Base-by-base conservation (phyloP, 2,888 invertebrate genomes). In the Metellina segmentata region DNA sequence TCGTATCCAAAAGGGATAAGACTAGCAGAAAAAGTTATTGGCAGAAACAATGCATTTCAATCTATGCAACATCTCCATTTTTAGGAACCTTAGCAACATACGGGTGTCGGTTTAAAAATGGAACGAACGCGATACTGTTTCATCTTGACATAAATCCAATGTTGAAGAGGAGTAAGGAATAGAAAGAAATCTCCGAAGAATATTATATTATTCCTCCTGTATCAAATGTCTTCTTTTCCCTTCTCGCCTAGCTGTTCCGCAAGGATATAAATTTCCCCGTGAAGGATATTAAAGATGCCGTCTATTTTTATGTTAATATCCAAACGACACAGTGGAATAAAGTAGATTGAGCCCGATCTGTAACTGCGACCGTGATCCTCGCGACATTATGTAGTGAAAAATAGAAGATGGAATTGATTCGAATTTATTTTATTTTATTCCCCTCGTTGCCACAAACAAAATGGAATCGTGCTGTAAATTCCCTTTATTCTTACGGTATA, bases 321-420 rank as follows among this genome's bases (percentile, higher is more conserved):
- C 61, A 11, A 11, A 61, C 61, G 61, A 61, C 61, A 61, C 61
- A 61, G 11, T 16, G 61, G 16, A 61, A 61, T 61, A 61, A 61
- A 61, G 13, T 61, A 16, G 16, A 61, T 61, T 61, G 61, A 7
- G 61, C 61, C 61, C 16, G 75, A 75, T 75, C 75, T 75, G 13
- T 49, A 75, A 13, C 49, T 75, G 48, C 74, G 20, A 48, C 74
- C 34, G 75, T 34, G 34, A 75, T 75, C 49, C 75, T 7, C 34
- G 75, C 13, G 75, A 75, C 75, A 75, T 75, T 75, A 75, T 48
- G 75, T 7, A 75, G 49, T 75, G 75, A 75, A 34, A 75, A 75
- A 75, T 75, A 75, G 75, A 48, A 75, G 34, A 2, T 11, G 9
- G 48, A 75, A 75, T 75, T 75, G 75, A 34, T 75, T 75, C 48